Base-by-base conservation (phyloP, 2,888 invertebrate species). In the Portevinia maculata region DNA sequence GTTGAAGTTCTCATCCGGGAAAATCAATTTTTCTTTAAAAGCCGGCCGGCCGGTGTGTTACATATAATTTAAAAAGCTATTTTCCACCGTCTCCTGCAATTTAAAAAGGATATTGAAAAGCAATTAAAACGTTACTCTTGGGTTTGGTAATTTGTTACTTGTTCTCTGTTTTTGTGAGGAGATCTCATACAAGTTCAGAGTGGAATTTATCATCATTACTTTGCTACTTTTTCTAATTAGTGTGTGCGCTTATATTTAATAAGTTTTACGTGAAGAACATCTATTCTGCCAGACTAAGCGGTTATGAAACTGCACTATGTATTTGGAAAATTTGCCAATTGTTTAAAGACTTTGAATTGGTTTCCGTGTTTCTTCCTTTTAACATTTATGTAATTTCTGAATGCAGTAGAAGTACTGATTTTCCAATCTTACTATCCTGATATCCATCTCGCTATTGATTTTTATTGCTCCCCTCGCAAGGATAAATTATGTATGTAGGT, bases 201-300 rank as follows among this genome's bases (percentile, higher is more conserved):
- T n/a, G 39, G n/a, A 52, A 13, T 44, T 70, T 28, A 34, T 37
- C 60, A 60, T 65, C 37, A 53, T 44, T 30, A 21, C 17, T 28
- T 39, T 57, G 8, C 28, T 67, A 65, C 65, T 81, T 75, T 39
- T 57, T 3, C 28, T 67, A 65, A 76, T 81, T 75, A 70, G 60
- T 65, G 65, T 55, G 39, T 69, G 28, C 53, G 50, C 75, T 81
- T 81, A 81, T n/a, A n/a, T 75, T 75, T 81, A 81, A 81, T 65
- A 75, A 5, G 11, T 46, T 59, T 41, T 37, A 39, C 17, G 59
- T 32, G 41, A 59, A 64, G 57, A 57, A 62, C 9, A n/a, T 5
- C 5, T 44, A 19, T 13, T 17, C 52, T 15, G 44, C 13, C 30
- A 37, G 24, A 21, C 7, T 48, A 15, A 15, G 15, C 41, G 41